phyloP scores from a whole-genome alignment of 2,888 invertebrate species.

The Choreutis nemorana region DNA sequence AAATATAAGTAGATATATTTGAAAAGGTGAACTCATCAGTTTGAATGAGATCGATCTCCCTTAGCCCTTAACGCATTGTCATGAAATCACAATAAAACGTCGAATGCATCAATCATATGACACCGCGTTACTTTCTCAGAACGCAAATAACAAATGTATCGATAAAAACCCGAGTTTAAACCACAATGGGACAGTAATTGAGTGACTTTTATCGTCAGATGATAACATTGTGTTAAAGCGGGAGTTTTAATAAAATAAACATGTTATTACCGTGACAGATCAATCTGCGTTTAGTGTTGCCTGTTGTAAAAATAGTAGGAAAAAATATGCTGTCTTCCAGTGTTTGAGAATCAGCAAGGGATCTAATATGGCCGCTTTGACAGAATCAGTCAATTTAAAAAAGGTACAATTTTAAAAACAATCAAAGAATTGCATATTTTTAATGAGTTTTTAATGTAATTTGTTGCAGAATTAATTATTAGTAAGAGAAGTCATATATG shows the following conservation, averaged over 20 bases:
- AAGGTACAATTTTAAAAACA: too few species aligned
- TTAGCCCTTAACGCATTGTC: too few species aligned
- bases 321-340: slow-evolving; percentile 2
- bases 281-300: slow-evolving; percentile 17
- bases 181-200: slow-evolving; percentile 36
- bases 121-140: slow-evolving; percentile 2
- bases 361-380: too few species aligned
- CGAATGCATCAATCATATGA: slow-evolving; percentile 30
- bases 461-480: too few species aligned
- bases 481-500: too few species aligned
- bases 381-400: too few species aligned
- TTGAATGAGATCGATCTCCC: too few species aligned
- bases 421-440: too few species aligned
- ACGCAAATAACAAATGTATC: slow-evolving; percentile 15
- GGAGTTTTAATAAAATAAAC: slow-evolving; percentile 17
- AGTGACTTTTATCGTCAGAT: slow-evolving; percentile 21
- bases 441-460: too few species aligned
- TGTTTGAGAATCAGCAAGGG: slow-evolving; percentile 2
- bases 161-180: slow-evolving; percentile 20
- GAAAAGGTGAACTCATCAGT: too few species aligned
- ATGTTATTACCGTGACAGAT: slow-evolving; percentile 14
- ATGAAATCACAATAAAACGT: too few species aligned
- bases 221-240: slow-evolving; percentile 11
- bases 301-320: slow-evolving; percentile 6
- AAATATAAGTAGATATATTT: too few species aligned